These are phyloP conservation scores for Caenorhabditis doughertyi DNA, from an alignment of 2,888 invertebrate species.

Conservation along the genomic window DNA sequence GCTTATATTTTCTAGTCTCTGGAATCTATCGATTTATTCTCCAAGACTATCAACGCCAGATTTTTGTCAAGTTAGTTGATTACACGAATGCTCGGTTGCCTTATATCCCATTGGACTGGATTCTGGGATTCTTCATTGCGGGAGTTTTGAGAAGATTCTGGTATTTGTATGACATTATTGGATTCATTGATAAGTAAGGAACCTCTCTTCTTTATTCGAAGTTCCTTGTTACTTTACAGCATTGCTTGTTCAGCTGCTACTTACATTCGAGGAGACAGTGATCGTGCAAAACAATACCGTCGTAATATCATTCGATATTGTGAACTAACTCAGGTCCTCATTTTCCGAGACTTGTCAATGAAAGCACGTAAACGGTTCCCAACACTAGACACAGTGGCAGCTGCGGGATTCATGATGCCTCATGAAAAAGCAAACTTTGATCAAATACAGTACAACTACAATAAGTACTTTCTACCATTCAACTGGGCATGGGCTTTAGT, in stretches of 20 bases:
- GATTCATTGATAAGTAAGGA: conserved; percentile 76
- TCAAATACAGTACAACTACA: conserved; percentile 75
- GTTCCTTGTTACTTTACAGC: conserved; percentile 45
- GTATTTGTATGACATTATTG: conserved; percentile 74
- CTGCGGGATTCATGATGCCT: conserved; percentile 76
- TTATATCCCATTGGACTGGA: conserved; percentile 73
- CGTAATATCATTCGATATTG: conserved; percentile 75
- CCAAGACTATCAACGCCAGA: conserved; percentile 51
- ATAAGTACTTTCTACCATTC: conserved; percentile 73
- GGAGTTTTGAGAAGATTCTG: conserved; percentile 73
- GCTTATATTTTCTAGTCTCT: conserved; percentile 70
- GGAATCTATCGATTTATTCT: conserved; percentile 72
- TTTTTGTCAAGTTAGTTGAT: conserved; percentile 64
- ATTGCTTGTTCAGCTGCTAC: conserved; percentile 74
- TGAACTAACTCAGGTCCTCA: conserved; percentile 72
- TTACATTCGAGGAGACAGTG: conserved; percentile 73
- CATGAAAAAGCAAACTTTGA: conserved; percentile 76
- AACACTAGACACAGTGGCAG: conserved; percentile 74
- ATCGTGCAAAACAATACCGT: conserved; percentile 71
- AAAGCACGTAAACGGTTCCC: conserved; percentile 74
- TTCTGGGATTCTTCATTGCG: conserved; percentile 78
- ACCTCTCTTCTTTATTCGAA: too few species aligned
- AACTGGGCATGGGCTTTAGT: conserved; percentile 73
- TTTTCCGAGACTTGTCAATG: conserved; percentile 75
- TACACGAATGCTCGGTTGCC: conserved; percentile 66